Evolutionary conservation across 2,888 invertebrate genomes (phyloP).

Genomic region (Drosophila sordidula): DNA sequence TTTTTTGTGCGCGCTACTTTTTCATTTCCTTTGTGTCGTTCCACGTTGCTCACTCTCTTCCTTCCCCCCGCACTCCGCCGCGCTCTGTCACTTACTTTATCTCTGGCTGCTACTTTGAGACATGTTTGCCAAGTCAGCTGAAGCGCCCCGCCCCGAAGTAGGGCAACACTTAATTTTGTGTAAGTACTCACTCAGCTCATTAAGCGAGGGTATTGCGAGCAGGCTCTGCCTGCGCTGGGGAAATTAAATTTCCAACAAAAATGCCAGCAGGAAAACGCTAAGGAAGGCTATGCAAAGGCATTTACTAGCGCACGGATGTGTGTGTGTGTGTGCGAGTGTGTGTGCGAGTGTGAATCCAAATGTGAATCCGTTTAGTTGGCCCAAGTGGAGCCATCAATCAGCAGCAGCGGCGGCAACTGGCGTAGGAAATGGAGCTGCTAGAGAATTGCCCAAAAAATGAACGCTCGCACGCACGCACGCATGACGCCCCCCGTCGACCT

Average conservation of each 20-base stretch:
- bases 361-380: conserved; percentile 62
- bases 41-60: conserved; percentile 10
- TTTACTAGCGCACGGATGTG: not conserved
- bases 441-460: conserved; percentile 9
- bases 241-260: conserved; percentile 51
- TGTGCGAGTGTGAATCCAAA: conserved; percentile 34
- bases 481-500: not conserved
- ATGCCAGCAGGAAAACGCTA: conserved; percentile 23
- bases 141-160: conserved; percentile 62
- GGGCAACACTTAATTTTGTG: conserved; percentile 81
- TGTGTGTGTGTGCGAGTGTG: not conserved
- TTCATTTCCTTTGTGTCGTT: conserved; percentile 75
- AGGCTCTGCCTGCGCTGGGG: conserved; percentile 21
- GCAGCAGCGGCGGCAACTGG: conserved; percentile 28
- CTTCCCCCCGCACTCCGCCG: not conserved
- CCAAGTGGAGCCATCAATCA: conserved; percentile 74
- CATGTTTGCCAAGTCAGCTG: conserved; percentile 76
- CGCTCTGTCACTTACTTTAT: conserved; percentile 5
- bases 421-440: conserved; percentile 29
- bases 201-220: conserved; percentile 53
- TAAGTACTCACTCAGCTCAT: conserved; percentile 82
- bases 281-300: conserved; percentile 17
- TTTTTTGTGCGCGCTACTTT: conserved; percentile 64
- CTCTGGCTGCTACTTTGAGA: conserved; percentile 54
- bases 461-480: conserved; percentile 32